A percentile compares a stretch with the other conserved stretches of the same genome.
Conservation (phyloP, 2,113 vertebrate species). For the Myotis davidii region DNA sequence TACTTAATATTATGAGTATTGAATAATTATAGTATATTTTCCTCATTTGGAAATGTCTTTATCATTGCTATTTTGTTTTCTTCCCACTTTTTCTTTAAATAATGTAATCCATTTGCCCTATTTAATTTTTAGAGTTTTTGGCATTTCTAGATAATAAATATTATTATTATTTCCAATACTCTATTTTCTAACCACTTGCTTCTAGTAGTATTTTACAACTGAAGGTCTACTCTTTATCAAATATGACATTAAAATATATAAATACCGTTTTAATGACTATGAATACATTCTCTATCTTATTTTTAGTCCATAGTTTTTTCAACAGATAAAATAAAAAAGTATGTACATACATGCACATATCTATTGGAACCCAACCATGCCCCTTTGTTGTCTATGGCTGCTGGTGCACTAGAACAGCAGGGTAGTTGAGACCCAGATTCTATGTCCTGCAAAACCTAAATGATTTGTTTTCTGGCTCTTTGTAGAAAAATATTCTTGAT, state of each 20-base stretch:
- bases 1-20: background rate
- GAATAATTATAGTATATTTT: too few species aligned
- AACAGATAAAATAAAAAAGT: background rate
- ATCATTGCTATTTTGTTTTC: background rate
- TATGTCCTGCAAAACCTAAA: background rate
- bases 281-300: background rate
- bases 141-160: background rate
- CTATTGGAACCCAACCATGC: background rate
- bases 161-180: background rate
- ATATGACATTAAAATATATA: background rate
- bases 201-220: background rate
- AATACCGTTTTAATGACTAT: background rate
- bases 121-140: background rate
- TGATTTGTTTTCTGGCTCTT: background rate
- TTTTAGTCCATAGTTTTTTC: conserved; percentile 2
- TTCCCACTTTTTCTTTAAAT: background rate
- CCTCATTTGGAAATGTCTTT: too few species aligned
- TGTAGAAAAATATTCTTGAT: background rate
- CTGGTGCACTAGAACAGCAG: background rate
- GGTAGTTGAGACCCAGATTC: background rate
- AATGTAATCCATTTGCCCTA: background rate
- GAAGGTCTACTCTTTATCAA: background rate
- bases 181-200: background rate
- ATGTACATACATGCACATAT: background rate
- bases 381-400: background rate